Percentiles rank a stretch among this genome's conserved stretches.
Evolutionary conservation across 2,797 vertebrate species (phyloP).

Genomic region (Enteromius afrohamiltoni): DNA sequence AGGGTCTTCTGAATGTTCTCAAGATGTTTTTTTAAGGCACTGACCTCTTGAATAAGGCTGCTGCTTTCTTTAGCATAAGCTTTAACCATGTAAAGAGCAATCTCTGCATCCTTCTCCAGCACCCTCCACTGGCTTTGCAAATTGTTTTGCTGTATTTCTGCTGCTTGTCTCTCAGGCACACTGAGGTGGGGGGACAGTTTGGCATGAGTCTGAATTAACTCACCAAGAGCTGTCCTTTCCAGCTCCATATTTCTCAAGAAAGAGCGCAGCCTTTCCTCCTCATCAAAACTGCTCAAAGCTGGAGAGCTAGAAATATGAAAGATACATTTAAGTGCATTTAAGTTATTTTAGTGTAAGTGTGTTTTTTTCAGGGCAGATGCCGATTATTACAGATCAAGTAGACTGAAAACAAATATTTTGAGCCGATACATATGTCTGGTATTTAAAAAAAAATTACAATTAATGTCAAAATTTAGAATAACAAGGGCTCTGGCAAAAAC

Average conservation of each 20-base stretch:
- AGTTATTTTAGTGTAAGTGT: not conserved
- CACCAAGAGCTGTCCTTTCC: conserved; percentile 76
- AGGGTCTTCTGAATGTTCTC: conserved; percentile 65
- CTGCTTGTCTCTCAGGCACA: conserved; percentile 73
- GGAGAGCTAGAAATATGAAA: conserved; percentile 74
- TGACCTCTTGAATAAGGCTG: conserved; percentile 67
- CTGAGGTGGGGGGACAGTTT: conserved; percentile 74
- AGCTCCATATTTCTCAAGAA: conserved; percentile 76
- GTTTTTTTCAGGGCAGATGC: too few relatives aligned
- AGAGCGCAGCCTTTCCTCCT: conserved; percentile 76
- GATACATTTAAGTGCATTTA: too few relatives aligned
- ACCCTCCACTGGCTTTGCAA: conserved; percentile 80
- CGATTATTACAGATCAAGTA: too few relatives aligned
- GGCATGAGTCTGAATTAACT: conserved; percentile 73
- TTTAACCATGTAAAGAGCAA: conserved; percentile 71
- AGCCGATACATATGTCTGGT: too few relatives aligned
- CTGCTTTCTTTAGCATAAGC: conserved; percentile 71
- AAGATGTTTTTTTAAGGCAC: conserved; percentile 72
- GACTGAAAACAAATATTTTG: too few relatives aligned
- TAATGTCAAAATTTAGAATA: too few relatives aligned
- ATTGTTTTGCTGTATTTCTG: conserved; percentile 73
- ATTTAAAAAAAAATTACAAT: too few relatives aligned
- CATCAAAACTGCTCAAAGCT: conserved; percentile 74
- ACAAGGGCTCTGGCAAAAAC: too few relatives aligned
- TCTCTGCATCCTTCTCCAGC: conserved; percentile 76